These are phyloP conservation scores for Lithophane semibrunnea DNA, from an alignment of 2,888 invertebrate genomes.

Conservation along the genomic window DNA sequence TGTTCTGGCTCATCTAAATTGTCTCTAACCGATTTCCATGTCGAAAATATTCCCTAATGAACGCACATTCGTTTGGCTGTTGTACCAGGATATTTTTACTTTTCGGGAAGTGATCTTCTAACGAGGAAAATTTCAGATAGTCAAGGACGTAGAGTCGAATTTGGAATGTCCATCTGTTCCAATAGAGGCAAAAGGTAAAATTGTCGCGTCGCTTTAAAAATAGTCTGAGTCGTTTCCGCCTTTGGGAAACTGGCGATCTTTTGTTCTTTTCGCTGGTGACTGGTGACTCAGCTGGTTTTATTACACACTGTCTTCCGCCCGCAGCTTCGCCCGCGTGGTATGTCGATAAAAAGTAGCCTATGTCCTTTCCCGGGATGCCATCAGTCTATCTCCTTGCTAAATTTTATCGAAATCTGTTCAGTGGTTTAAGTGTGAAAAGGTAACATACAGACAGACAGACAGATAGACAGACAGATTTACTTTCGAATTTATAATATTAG, in stretches of 20 bases:
- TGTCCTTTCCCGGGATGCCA: too few species aligned
- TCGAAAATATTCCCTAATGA: constrained; percentile 84
- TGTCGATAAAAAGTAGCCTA: too few species aligned
- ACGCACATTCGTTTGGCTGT: constrained; percentile 73
- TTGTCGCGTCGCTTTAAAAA: constrained; percentile 83
- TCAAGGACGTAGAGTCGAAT: constrained; percentile 77
- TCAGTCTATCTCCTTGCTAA: too few species aligned
- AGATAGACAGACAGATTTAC: too few species aligned
- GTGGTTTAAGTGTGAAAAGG: too few species aligned
- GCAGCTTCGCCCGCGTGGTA: too few species aligned
- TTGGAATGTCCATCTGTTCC: constrained; percentile 69
- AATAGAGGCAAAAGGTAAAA: constrained; percentile 75
- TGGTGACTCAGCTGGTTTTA: constrained; percentile 74
- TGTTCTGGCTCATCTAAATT: constrained; percentile 76
- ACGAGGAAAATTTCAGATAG: constrained; percentile 50
- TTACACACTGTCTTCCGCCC: constrained; percentile 33
- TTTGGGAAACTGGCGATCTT: constrained; percentile 82
- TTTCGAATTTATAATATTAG: too few species aligned
- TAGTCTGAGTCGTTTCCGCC: constrained; percentile 87
- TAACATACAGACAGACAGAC: too few species aligned
- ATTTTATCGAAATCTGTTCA: too few species aligned
- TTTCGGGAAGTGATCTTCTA: constrained; percentile 43
- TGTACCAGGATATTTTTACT: constrained; percentile 64
- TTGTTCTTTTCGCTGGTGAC: constrained; percentile 79
- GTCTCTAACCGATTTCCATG: constrained; percentile 76